A percentile compares a stretch with the other conserved stretches of the same genome.
Conservation (phyloP, 1,140 invertebrate genomes). For the Phortica variegata region DNA sequence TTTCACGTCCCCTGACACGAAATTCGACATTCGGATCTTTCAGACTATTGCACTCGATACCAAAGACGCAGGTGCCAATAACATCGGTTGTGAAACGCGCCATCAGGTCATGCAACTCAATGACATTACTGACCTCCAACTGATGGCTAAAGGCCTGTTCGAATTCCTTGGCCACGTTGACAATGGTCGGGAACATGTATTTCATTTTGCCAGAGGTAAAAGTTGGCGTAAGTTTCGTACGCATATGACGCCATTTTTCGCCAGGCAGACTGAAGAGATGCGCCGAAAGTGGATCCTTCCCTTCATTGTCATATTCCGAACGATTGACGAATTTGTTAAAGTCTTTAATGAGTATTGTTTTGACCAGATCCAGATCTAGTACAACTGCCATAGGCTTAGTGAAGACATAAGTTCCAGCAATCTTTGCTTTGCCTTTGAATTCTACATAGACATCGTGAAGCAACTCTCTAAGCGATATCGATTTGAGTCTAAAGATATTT, state of each 20-base stretch:
- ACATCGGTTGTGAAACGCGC: conserved; percentile 31
- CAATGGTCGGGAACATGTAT: conserved; percentile 58
- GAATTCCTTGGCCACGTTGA: conserved; percentile 54
- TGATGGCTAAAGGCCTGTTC: conserved; percentile 22
- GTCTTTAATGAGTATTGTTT: conserved; percentile 61
- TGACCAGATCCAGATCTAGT: conserved; percentile 61
- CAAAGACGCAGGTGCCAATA: conserved; percentile 64
- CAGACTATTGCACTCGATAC: conserved; percentile 60
- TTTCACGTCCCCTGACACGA: conserved; percentile 5
- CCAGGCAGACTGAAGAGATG: conserved; percentile 57
- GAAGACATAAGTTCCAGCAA: conserved; percentile 56
- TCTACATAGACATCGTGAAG: conserved; percentile 27
- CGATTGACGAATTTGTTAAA: conserved; percentile 60
- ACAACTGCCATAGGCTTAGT: conserved; percentile 59
- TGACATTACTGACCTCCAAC: neutral
- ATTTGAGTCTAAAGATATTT: conserved; percentile 16
- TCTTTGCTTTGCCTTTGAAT: conserved; percentile 19
- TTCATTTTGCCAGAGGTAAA: conserved; percentile 63
- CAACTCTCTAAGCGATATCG: conserved; percentile 11
- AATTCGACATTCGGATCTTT: conserved; percentile 59
- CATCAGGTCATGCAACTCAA: conserved; percentile 27
- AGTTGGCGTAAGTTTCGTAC: conserved; percentile 59
- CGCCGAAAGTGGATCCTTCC: conserved; percentile 34
- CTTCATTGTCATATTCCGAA: conserved; percentile 6
- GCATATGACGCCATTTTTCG: conserved; percentile 58